Conservation (phyloP, 1,140 invertebrate species). For the Acromyrmex charruanus region DNA sequence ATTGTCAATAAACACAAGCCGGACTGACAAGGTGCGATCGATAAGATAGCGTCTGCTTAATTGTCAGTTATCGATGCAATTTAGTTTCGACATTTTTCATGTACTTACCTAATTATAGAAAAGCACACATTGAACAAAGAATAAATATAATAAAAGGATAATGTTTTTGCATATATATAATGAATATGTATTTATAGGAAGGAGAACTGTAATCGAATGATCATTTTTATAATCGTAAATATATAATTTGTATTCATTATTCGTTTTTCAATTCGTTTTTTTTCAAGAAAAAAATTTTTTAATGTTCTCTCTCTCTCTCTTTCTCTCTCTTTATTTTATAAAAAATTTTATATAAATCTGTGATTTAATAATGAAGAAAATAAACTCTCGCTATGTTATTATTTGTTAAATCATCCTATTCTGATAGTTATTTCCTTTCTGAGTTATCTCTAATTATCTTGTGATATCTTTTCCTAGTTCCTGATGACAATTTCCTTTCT, state of each 20-base stretch:
- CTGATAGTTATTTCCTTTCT: not conserved
- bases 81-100: constrained; percentile 3
- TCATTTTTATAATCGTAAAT: not conserved
- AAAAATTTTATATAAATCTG: not conserved
- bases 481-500: not conserved
- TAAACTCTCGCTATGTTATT: not conserved
- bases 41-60: constrained; percentile 17
- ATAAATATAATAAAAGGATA: not conserved
- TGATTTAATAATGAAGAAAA: not conserved
- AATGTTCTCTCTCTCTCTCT: not conserved
- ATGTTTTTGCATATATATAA: not conserved
- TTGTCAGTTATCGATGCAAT: constrained; percentile 9
- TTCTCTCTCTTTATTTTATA: not conserved
- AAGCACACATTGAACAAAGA: not conserved
- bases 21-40: constrained; percentile 3
- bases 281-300: not conserved
- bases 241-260: not conserved
- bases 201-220: not conserved
- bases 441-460: no score
- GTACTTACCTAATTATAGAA: not conserved
- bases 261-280: not conserved
- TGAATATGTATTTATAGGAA: not conserved
- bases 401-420: not conserved
- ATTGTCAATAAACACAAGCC: constrained; percentile 27
- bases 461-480: not conserved